A percentile compares a stretch with the other conserved stretches of the same genome.
phyloP scores from a whole-genome alignment of 2,113 vertebrate genomes.

The Pygoscelis adeliae region DNA sequence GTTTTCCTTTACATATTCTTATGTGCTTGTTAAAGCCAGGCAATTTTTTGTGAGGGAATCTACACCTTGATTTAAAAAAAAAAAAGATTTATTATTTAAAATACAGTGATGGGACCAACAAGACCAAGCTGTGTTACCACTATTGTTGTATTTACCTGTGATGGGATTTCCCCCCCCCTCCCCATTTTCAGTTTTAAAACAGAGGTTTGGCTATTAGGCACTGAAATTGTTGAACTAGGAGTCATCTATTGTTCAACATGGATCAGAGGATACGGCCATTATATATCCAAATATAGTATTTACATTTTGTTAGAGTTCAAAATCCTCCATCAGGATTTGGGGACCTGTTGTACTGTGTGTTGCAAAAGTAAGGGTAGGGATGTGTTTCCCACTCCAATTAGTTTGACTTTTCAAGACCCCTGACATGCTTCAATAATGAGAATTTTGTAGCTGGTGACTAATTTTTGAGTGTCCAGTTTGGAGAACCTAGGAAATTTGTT shows the following conservation, averaged over 20 bases:
- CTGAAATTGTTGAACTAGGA: background rate
- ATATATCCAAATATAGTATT: background rate
- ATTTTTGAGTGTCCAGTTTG: background rate
- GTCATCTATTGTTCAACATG: background rate
- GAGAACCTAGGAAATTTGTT: background rate
- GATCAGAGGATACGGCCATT: background rate
- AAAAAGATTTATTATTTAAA: background rate
- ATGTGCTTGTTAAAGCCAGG: background rate
- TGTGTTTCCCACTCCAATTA: background rate
- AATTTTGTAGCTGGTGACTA: background rate
- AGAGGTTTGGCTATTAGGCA: background rate
- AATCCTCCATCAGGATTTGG: background rate
- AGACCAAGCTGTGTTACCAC: background rate
- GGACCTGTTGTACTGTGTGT: background rate
- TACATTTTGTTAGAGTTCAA: background rate
- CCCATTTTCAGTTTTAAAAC: background rate
- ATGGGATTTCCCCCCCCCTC: fast-evolving
- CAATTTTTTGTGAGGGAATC: background rate
- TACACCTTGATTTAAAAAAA: background rate
- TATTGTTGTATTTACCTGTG: background rate
- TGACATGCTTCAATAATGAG: background rate
- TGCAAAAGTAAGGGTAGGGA: background rate
- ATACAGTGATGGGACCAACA: background rate
- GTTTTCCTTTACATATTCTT: background rate
- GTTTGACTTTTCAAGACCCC: background rate